Evolutionary conservation across 1,140 invertebrate species (phyloP), one percentile per base, ranked within the genome.

Genomic region (Nylanderia fulva): DNA sequence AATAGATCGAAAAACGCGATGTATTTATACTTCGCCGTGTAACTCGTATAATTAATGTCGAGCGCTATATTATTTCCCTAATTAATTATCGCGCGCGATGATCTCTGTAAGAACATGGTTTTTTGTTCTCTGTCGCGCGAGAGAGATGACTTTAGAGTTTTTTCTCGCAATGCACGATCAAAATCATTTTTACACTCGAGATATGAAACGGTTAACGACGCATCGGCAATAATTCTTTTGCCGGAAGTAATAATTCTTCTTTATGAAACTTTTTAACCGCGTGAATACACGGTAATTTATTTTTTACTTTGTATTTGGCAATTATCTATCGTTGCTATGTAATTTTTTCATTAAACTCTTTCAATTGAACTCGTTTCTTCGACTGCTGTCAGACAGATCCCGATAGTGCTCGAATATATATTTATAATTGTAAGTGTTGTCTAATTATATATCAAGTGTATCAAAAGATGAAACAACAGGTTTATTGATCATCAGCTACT

Each of bases 321-420:
- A 15, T 58, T 77, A 77, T 42, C 56, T 56, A 29, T 29, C n/a
- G 11, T 69, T 27, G 24, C 76, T 71, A 15, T 80, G 24, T 80
- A 80, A 80, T 69, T 80, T 77, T 69, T 77, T 69, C 29, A 71
- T 80, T 80, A 80, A 80, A 56, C 60, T 77, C 42, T 29, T 42
- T 48, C 33, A 21, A 58, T 66, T 45, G 18, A 69, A 13, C 29
- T 36, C 39, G 15, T 52, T 21, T 45, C 21, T 36, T 36, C 36
- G 18, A 54, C 21, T 13, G 48, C 9, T 71, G 29, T 56, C 64
- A 11, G 7, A 80, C 9, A 21, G 36, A 69, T 80, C 18, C 15
- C 42, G 7, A 15, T 56, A 66, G 1, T 66, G 52, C 29, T 36
- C 42, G 33, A 15, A 77, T 11, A 52, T 24, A n/a, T n/a, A n/a